Evolutionary conservation across 2,113 vertebrate species (phyloP).

Genomic region (Lamprotornis superbus): DNA sequence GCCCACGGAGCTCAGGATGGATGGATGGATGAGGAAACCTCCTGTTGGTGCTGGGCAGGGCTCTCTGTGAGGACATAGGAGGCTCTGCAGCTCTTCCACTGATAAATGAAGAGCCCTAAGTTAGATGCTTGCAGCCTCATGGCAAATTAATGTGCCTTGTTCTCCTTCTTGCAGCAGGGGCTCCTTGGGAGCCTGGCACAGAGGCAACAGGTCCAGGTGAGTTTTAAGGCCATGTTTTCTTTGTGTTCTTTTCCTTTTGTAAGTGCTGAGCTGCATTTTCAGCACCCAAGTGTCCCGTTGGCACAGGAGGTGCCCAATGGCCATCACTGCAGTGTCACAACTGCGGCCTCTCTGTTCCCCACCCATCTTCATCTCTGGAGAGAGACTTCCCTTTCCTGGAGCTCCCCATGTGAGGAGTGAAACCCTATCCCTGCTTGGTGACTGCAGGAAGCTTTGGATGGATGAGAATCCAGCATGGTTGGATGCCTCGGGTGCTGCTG

Average conservation of each 20-base stretch:
- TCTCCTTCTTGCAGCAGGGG: background rate
- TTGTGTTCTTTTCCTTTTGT: background rate
- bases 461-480: background rate
- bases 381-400: background rate
- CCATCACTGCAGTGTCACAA: rapidly evolving
- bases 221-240: background rate
- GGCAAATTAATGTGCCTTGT: background rate
- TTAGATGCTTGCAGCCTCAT: background rate
- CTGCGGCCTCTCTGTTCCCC: background rate
- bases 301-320: background rate
- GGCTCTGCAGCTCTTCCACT: background rate
- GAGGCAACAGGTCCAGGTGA: background rate
- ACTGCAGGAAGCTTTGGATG: background rate
- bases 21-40: background rate
- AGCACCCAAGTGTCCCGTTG: rapidly evolving
- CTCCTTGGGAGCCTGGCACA: background rate
- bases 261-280: background rate
- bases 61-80: background rate
- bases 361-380: background rate
- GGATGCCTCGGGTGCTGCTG: background rate
- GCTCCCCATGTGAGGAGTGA: background rate
- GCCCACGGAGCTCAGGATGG: rapidly evolving
- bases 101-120: background rate
- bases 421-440: background rate
- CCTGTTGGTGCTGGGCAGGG: background rate